Evolutionary conservation across 2,113 vertebrate genomes (phyloP), one percentile per base, ranked within the genome.

Genomic region (Andinoacara biseriatus): DNA sequence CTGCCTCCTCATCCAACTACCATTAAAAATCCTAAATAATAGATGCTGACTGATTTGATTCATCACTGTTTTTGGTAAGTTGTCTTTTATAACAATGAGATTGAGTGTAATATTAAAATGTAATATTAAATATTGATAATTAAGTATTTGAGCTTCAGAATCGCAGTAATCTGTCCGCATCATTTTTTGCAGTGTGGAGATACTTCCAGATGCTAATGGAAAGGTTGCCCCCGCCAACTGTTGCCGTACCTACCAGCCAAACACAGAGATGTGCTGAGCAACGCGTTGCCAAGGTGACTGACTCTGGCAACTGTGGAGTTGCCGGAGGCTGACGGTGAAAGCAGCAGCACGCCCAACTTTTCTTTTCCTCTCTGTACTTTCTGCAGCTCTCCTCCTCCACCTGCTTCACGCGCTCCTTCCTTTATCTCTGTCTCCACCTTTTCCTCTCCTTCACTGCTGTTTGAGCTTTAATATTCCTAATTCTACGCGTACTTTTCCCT

Each of bases 181-280:
- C 82, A 84, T 81, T 88, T 89, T 86, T 77, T 90, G 33, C 85
- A 83, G 89, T 3, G 29, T 81, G 84, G 29, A 91, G 75, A 85
- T 93, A 91, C 92, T 94, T 94, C 92, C 90, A 92, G 92, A 93
- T 90, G 93, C 87, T 95, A 89, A 94, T 94, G 88, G 89, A 88
- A 88, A 91, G 90, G 92, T 92, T 93, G 90, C 90, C 93, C 89
- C 84, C 93, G 56, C 90, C 88, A 86, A 86, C 86, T 56, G 83
- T 90, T 82, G 81, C 87, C 22, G 56, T 7, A 83, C 46, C 74
- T 24, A 92, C 89, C 63, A 54, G 82, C 65, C 87, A 80, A 88
- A 90, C 88, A 83, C 78, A 69, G 88, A 82, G 85, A 85, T 88
- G 72, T 90, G 90, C 90, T 82, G 91, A 95, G 91, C 85, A 86